phyloP scores from a whole-genome alignment of 2,797 vertebrate species.

The Buceros bicornis region DNA sequence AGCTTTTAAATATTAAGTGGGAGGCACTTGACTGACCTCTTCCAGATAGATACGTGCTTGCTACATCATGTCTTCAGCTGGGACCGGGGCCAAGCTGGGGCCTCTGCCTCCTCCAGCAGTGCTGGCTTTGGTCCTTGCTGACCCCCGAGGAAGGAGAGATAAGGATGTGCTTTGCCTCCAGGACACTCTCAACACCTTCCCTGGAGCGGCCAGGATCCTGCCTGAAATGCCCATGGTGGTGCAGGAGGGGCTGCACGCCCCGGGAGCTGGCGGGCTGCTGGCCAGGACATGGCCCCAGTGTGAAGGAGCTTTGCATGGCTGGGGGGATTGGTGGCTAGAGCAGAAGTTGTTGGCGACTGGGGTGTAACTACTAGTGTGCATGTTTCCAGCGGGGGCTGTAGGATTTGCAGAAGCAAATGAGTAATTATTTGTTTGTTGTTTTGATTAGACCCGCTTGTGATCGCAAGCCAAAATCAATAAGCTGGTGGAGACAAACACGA shows the following conservation, averaged over 20 bases:
- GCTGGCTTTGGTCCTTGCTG: neutral
- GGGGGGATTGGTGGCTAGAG: neutral
- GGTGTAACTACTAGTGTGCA: neutral
- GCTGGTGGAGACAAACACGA: neutral
- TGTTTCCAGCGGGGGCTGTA: neutral
- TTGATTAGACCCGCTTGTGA: rapidly evolving
- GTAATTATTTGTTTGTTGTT: neutral
- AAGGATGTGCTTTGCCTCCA: neutral
- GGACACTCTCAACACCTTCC: neutral
- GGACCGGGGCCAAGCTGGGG: constrained; percentile 13
- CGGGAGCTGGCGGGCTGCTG: neutral
- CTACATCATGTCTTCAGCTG: neutral
- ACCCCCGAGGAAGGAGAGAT: neutral
- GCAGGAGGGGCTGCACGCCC: neutral
- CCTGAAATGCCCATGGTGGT: neutral
- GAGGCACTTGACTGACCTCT: constrained; percentile 40
- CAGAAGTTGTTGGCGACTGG: neutral
- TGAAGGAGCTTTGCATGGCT: neutral
- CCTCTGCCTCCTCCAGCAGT: neutral
- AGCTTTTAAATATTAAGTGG: constrained; percentile 56
- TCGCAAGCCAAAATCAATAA: neutral
- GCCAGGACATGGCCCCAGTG: rapidly evolving
- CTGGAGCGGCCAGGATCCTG: neutral
- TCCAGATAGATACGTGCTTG: neutral
- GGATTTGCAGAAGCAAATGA: neutral